Evolutionary conservation across 2,888 invertebrate genomes (phyloP).

Genomic region (Drosophila nigricruria): DNA sequence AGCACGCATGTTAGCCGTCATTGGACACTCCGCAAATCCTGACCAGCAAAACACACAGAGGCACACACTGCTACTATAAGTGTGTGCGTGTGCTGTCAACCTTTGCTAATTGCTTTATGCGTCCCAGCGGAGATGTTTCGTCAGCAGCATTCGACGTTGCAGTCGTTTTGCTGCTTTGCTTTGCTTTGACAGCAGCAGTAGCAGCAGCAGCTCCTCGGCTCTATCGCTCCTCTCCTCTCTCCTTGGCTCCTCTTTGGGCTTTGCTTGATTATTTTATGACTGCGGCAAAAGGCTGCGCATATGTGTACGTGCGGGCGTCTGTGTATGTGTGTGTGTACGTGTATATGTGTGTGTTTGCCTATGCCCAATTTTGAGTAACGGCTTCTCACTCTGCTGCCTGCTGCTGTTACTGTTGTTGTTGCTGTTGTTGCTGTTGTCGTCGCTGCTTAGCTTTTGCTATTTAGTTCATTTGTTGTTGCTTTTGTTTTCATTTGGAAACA

Average conservation of each 20-base stretch:
- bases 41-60: conserved; percentile 24
- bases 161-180: conserved; percentile 33
- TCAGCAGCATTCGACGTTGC: conserved; percentile 67
- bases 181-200: conserved; percentile 20
- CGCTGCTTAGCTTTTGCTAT: conserved; percentile 37
- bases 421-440: conserved; percentile 24
- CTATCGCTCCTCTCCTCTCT: conserved; percentile 3
- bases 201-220: conserved; percentile 14
- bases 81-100: conserved; percentile 47
- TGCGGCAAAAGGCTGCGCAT: conserved; percentile 70
- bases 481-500: conserved; percentile 29
- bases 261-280: conserved; percentile 80
- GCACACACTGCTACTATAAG: not conserved
- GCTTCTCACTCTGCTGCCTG: conserved; percentile 55
- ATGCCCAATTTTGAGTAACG: conserved; percentile 68
- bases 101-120: conserved; percentile 79
- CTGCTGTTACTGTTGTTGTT: conserved; percentile 13
- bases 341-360: conserved; percentile 49
- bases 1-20: conserved; percentile 48
- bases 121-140: conserved; percentile 77
- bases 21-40: conserved; percentile 38
- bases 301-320: conserved; percentile 24
- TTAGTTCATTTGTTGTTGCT: conserved; percentile 57
- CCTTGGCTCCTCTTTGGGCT: conserved; percentile 22
- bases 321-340: conserved; percentile 17